Conservation (phyloP, 1,140 invertebrate species). For the Zaprionus vittiger region DNA sequence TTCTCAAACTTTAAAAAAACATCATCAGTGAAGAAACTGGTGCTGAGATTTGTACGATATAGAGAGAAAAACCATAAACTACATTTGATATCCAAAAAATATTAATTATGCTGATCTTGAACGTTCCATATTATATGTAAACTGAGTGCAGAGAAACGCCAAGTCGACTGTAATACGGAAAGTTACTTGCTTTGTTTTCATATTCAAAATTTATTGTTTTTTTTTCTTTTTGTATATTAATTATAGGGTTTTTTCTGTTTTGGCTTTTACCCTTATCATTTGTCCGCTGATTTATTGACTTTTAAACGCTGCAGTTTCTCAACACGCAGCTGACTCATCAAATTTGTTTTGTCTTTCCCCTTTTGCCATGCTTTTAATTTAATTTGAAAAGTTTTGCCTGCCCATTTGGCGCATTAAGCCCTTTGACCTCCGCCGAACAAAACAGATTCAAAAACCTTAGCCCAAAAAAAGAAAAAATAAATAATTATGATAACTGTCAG, state of each 20-base stretch:
- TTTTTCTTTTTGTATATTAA: conserved; percentile 49
- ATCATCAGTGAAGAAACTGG: too few relatives aligned
- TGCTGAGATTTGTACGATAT: too few relatives aligned
- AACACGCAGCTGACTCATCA: conserved; percentile 76
- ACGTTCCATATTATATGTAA: too few relatives aligned
- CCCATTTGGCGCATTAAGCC: conserved; percentile 79
- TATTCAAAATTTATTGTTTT: conserved; percentile 34
- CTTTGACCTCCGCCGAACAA: conserved; percentile 43
- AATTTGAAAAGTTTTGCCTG: conserved; percentile 82
- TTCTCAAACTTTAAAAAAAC: too few relatives aligned
- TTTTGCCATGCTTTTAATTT: conserved; percentile 78
- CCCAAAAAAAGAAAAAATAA: conserved; percentile 57
- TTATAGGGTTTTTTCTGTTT: conserved; percentile 37
- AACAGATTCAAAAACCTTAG: conserved; percentile 6
- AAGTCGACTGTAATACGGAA: background rate
- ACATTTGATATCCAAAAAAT: too few relatives aligned
- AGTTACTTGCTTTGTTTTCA: background rate
- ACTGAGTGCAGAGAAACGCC: background rate
- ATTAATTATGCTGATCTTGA: too few relatives aligned
- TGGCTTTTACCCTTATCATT: conserved; percentile 66
- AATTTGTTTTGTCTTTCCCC: conserved; percentile 71
- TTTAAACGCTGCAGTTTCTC: conserved; percentile 68
- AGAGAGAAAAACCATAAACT: too few relatives aligned
- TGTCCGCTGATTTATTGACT: conserved; percentile 74
- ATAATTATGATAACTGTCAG: conserved; percentile 81